phyloP scores from a whole-genome alignment of 1,140 invertebrate species.

The Physella acuta region DNA sequence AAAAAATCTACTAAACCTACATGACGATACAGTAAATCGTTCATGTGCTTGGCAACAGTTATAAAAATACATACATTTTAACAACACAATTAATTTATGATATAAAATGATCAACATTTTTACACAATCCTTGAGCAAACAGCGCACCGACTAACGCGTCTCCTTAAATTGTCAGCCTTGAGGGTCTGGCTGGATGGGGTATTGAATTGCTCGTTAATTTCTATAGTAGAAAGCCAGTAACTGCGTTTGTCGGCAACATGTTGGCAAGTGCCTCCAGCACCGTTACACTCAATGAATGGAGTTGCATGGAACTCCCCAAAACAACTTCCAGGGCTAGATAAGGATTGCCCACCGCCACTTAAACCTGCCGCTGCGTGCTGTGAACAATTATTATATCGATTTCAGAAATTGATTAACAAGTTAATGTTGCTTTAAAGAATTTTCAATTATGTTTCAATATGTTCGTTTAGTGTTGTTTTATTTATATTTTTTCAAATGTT shows the following conservation, averaged over 20 bases:
- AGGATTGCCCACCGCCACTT: conserved; percentile 90
- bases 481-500: too few species aligned
- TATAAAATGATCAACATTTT: neutral
- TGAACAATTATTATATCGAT: too few species aligned
- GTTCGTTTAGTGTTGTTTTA: too few species aligned
- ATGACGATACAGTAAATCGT: too few species aligned
- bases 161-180: conserved; percentile 82
- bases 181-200: conserved; percentile 84
- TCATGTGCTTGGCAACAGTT: too few species aligned
- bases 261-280: conserved; percentile 87
- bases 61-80: too few species aligned
- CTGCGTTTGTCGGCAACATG: conserved; percentile 96
- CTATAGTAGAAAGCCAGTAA: conserved; percentile 97
- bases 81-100: neutral
- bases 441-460: too few species aligned
- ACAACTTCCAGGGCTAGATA: conserved; percentile 92
- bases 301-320: conserved; percentile 94
- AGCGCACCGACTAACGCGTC: conserved; percentile 87
- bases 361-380: conserved; percentile 95
- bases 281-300: conserved; percentile 95
- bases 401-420: too few species aligned
- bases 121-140: conserved; percentile 76
- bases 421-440: too few species aligned
- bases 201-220: conserved; percentile 75
- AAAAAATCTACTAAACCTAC: too few species aligned